Evolutionary conservation across 2,797 vertebrate genomes (phyloP), one percentile per base, ranked within the genome.

Genomic region (Chaunax sp.): DNA sequence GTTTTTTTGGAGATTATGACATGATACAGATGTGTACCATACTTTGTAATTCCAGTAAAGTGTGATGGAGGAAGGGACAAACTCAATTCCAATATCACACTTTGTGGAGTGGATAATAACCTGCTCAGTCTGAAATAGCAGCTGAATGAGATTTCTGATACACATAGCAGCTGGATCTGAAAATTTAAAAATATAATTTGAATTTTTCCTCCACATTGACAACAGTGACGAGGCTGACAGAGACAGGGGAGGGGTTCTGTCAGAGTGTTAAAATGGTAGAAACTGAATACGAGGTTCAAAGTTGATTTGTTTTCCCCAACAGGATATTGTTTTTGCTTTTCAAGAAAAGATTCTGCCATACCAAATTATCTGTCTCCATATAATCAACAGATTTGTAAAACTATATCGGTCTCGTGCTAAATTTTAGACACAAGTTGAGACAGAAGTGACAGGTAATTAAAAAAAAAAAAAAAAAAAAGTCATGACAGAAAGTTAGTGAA

Each of bases 401-500:
- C 28, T 12, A 44, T 18, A 55, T 71, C 44, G 7, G 10, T 10
- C 47, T 49, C 1, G 9, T 46, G 20, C 22, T 41, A 33, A 57
- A 68, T n/a, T 43, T 38, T 45, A 33, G 66, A 44, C 22, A 20
- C 30, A 23, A 67, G 19, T 15, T 11, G 13, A 58, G 50, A 23
- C 22, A n/a, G n/a, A n/a, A n/a, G n/a, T 45, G 50, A 49, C 15
- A 19, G 33, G 46, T 47, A 44, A 49, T 28, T 52, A 46, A 33
- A 30, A 35, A 59, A 19, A 20, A 23, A 44, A 49, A 35, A 56
- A 46, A 33, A 30, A 35, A 59, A 19, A 20, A 23, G 18, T 8
- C 25, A 47, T 72, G 54, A 67, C 54, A 65, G 45, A 65, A 45
- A 61, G 38, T 53, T 38, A 51, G 53, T 10, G 55, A 57, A 49